Percentiles rank a stretch among this genome's conserved stretches.
phyloP scores from a whole-genome alignment of 2,888 invertebrate species.

The Anorthoa munda region DNA sequence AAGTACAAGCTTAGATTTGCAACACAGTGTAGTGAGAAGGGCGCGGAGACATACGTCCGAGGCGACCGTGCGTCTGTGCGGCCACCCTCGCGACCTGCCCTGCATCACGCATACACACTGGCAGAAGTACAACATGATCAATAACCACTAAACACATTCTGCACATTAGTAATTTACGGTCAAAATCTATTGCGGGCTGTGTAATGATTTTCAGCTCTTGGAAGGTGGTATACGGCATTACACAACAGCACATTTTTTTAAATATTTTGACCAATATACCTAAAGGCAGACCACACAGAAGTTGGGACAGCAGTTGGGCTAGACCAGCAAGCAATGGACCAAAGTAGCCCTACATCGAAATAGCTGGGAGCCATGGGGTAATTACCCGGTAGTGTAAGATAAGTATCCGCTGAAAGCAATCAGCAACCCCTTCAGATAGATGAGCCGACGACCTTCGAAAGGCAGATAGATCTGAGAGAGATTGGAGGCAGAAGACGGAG shows the following conservation, averaged over 20 bases:
- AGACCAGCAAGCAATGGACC: too few relatives aligned
- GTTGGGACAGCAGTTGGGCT: too few relatives aligned
- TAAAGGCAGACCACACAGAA: not conserved
- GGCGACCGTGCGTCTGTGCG: slow-evolving; percentile 78
- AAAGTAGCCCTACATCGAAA: not conserved
- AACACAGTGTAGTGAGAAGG: slow-evolving; percentile 40
- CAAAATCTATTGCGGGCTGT: not conserved
- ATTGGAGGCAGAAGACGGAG: not conserved
- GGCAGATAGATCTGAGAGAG: not conserved
- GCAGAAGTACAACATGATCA: slow-evolving; percentile 37
- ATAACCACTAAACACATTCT: not conserved
- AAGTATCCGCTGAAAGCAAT: not conserved
- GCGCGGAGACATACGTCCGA: slow-evolving; percentile 51
- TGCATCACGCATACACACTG: slow-evolving; percentile 51
- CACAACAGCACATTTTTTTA: not conserved
- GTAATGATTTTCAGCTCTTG: not conserved
- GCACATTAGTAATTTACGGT: not conserved
- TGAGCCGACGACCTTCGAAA: not conserved
- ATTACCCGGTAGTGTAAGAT: not conserved
- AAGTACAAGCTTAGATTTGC: slow-evolving; percentile 33
- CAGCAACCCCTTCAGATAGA: not conserved
- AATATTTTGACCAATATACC: not conserved
- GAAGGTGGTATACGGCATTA: not conserved
- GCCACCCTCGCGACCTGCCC: slow-evolving; percentile 68
- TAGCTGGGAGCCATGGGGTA: not conserved